Percentiles rank a stretch among this genome's conserved stretches.
These are phyloP conservation scores for Callyntrura guangdongensis DNA, from an alignment of 2,888 invertebrate species.

Conservation along the genomic window DNA sequence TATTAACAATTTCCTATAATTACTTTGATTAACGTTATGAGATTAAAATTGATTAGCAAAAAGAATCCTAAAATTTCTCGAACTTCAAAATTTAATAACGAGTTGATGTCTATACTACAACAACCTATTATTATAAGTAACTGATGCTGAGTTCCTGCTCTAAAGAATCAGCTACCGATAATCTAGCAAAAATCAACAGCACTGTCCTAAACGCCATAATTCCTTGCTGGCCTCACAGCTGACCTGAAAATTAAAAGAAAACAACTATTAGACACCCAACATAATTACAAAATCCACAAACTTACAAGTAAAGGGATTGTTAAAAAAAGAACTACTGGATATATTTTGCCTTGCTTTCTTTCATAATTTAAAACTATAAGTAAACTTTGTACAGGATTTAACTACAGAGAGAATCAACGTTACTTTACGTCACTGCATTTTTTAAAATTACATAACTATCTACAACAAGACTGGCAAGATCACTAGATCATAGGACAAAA, in stretches of 20 bases:
- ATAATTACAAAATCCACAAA: background rate
- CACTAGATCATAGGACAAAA: too few relatives aligned
- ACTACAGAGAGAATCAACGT: too few relatives aligned
- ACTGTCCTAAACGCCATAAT: background rate
- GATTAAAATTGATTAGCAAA: too few relatives aligned
- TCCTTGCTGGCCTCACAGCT: background rate
- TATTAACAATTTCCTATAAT: too few relatives aligned
- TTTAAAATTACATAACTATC: too few relatives aligned
- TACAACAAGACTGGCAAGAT: too few relatives aligned
- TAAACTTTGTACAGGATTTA: too few relatives aligned
- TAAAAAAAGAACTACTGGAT: too few relatives aligned
- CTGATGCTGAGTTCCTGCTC: slow-evolving; percentile 39
- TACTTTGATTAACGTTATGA: too few relatives aligned
- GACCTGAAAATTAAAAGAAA: slow-evolving; percentile 5
- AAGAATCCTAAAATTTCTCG: background rate
- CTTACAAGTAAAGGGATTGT: background rate
- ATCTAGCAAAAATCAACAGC: background rate
- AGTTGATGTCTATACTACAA: background rate
- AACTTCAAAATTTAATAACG: background rate
- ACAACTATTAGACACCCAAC: background rate
- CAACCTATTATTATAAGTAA: background rate
- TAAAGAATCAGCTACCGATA: background rate
- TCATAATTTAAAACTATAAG: too few relatives aligned
- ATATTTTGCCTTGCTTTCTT: too few relatives aligned
- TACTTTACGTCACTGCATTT: too few relatives aligned